These are phyloP conservation scores for Lasioglossum baleicum DNA, from an alignment of 1,140 invertebrate genomes.

Conservation along the genomic window DNA sequence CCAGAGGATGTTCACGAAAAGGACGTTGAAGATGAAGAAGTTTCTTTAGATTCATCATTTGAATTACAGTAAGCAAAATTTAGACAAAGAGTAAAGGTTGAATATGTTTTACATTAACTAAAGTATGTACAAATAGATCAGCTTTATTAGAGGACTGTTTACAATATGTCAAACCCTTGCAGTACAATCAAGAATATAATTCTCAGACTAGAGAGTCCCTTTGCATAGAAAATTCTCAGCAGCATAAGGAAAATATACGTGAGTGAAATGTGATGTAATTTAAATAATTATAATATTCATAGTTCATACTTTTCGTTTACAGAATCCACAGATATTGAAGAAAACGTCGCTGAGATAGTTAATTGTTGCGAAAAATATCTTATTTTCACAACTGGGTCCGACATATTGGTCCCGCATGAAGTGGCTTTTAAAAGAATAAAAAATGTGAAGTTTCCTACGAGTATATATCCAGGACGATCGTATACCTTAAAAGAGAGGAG, in stretches of 20 bases:
- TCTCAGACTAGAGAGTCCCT: background rate
- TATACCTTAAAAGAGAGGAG: constrained; percentile 82
- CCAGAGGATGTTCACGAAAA: no score
- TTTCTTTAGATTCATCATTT: constrained; percentile 41
- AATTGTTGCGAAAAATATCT: constrained; percentile 87
- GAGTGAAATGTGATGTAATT: background rate
- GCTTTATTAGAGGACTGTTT: constrained; percentile 78
- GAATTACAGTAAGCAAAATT: constrained; percentile 73
- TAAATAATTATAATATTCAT: constrained; percentile 9
- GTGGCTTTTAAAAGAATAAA: constrained; percentile 92
- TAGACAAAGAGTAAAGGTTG: background rate
- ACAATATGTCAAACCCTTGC: constrained; percentile 81
- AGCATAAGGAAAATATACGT: constrained; percentile 69
- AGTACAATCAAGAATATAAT: constrained; percentile 81
- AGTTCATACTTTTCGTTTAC: background rate
- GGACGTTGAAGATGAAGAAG: no score
- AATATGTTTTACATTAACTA: background rate
- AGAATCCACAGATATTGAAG: constrained; percentile 74
- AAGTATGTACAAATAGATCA: constrained; percentile 65
- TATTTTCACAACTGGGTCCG: constrained; percentile 92
- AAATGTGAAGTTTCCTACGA: constrained; percentile 85
- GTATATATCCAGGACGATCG: constrained; percentile 85
- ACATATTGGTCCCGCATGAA: constrained; percentile 93
- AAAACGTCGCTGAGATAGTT: constrained; percentile 79
- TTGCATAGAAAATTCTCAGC: constrained; percentile 51